Base-by-base conservation (phyloP, 2,888 invertebrate species). In the Synergus umbraculus region DNA sequence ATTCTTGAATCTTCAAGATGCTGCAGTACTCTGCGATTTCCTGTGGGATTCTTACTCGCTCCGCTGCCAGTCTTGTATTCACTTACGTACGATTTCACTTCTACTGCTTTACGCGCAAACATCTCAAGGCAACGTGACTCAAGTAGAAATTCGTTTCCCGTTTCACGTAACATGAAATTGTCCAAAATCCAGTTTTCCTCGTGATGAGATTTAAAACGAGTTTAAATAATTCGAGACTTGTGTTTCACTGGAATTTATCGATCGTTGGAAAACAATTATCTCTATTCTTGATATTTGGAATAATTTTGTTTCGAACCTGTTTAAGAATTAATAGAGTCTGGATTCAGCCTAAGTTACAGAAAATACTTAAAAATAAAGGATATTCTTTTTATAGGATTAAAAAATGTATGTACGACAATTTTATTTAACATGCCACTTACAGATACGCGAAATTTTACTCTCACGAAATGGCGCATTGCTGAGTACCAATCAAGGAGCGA, bases 1-100 rank as follows among this genome's bases (percentile, higher is more conserved):
- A 82, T 83, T 81, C 79, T 79, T 82, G 79, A 81, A 81, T 82
- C 79, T 66, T 82, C 83, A 79, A 83, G 86, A 82, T 64, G 81
- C 81, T 78, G 78, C 76, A 81, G 83, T 85, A 80, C 80, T 78
- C 81, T 76, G 44, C 84, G 84, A 87, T 87, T 86, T 84, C 85
- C 86, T 84, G 80, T 83, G 83, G 86, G 85, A 86, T 83, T 81
- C 78, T 77, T 79, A 82, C 80, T 81, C 79, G 79, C 73, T 79
- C 79, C 46, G 3, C 69, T 69, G 44, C 18, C 44, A 46, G 67
- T 46, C 69, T 69, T 69, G 69, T 54, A 73, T 73, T 73, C 54
- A 73, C 37, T 73, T 49, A 73, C 49, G 37, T 73, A 67, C 44
- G 12, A 54, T 54, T 73, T 73, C 73, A 73, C 73, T 46, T 73